Conservation (phyloP, 2,797 vertebrate species). For the Miichthys miiuy region DNA sequence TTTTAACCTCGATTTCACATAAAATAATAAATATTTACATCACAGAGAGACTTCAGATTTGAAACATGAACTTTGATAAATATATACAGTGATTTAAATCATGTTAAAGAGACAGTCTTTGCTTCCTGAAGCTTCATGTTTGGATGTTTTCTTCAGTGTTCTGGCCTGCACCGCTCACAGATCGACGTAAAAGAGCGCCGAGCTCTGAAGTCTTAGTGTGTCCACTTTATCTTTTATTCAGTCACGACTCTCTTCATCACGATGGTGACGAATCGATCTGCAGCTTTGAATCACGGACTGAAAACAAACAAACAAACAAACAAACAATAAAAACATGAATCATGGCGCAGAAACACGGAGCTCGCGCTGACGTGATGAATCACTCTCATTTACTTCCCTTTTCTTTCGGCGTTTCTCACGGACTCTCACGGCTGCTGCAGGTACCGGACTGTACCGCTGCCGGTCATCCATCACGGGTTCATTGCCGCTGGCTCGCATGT, state of each 20-base stretch:
- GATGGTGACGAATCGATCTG: constrained; percentile 5
- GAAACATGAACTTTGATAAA: neutral
- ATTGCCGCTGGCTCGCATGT: constrained; percentile 10
- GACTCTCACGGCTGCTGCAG: neutral
- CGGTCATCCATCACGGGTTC: constrained; percentile 15
- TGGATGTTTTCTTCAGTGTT: too few relatives aligned
- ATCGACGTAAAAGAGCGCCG: constrained; percentile 15
- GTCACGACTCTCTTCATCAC: constrained; percentile 5
- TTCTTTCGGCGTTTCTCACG: constrained; percentile 9
- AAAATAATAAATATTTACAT: too few relatives aligned
- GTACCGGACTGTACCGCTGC: neutral
- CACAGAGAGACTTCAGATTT: neutral
- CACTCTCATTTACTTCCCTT: constrained; percentile 4
- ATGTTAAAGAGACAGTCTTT: neutral
- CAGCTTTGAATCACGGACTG: constrained; percentile 10
- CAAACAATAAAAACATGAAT: constrained; percentile 46
- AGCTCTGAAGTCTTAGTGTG: constrained; percentile 6
- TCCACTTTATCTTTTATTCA: constrained; percentile 3
- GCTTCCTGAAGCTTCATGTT: neutral
- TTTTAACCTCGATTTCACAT: neutral
- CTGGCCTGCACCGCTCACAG: neutral
- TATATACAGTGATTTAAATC: neutral
- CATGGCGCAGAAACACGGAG: neutral
- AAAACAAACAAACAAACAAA: constrained; percentile 23
- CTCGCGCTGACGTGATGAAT: constrained; percentile 14